Conservation (phyloP, 1,140 invertebrate genomes). For the Heliconius hermathena region DNA sequence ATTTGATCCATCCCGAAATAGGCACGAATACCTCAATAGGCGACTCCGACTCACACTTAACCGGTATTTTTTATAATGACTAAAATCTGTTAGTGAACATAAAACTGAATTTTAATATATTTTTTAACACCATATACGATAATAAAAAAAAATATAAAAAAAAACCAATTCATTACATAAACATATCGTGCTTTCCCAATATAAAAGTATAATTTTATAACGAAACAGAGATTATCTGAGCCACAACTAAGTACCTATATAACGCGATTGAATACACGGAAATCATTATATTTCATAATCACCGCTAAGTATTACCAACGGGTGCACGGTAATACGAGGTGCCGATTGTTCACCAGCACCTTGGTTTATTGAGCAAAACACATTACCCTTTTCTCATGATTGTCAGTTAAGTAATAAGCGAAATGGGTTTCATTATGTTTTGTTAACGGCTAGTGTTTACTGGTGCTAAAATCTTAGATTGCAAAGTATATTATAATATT, state of each 20-base stretch:
- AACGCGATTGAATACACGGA: conserved; percentile 22
- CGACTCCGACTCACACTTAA: no score
- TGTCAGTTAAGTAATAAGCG: conserved; percentile 12
- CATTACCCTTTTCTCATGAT: conserved; percentile 18
- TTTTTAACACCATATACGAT: no score
- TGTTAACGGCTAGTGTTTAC: neutral
- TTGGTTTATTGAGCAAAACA: conserved; percentile 22
- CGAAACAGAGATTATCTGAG: neutral
- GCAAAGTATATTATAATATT: neutral
- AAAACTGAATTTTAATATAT: no score
- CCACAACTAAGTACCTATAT: neutral
- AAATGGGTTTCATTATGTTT: neutral
- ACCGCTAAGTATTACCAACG: conserved; percentile 17
- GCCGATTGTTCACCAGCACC: conserved; percentile 15
- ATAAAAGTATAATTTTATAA: neutral
- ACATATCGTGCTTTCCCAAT: neutral
- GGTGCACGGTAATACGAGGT: conserved; percentile 11
- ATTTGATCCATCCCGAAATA: no score
- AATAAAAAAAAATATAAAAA: no score
- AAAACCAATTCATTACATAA: neutral
- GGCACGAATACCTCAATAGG: no score
- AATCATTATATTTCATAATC: conserved; percentile 8
- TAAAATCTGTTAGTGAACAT: no score
- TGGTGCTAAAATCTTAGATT: neutral
- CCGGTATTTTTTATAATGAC: no score